These are phyloP conservation scores for Chrysochloris asiatica DNA, from an alignment of 2,113 vertebrate genomes.

Conservation along the genomic window DNA sequence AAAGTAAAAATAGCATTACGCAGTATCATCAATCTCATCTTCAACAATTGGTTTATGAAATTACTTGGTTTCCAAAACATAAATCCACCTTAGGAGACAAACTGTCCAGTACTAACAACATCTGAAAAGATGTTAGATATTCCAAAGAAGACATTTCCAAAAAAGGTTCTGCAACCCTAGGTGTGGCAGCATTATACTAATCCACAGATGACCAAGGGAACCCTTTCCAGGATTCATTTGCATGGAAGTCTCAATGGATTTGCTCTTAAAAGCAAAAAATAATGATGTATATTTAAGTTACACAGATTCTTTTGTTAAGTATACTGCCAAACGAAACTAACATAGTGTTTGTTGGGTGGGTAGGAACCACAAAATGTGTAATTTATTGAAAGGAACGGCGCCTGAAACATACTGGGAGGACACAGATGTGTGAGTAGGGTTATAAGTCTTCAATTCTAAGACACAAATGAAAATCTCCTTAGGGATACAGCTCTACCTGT, in stretches of 20 bases:
- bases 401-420: conserved; percentile 33
- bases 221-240: background rate
- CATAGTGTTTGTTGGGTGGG: background rate
- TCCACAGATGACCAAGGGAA: no score
- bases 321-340: background rate
- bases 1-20: background rate
- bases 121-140: background rate
- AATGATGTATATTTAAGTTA: no score
- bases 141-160: background rate
- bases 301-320: background rate
- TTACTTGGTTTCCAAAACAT: conserved; percentile 7
- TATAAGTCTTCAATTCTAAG: conserved; percentile 67
- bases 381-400: conserved; percentile 59
- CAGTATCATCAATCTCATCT: background rate
- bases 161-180: background rate
- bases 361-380: background rate
- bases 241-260: background rate
- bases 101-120: background rate
- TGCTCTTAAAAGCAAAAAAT: background rate
- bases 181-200: background rate
- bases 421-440: conserved; percentile 13
- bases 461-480: conserved; percentile 69
- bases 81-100: background rate
- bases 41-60: background rate
- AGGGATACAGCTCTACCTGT: conserved; percentile 67